Percentiles rank a stretch among this genome's conserved stretches.
These are phyloP conservation scores for Trachelus stipa DNA, from an alignment of 2,888 invertebrate genomes.

Conservation along the genomic window DNA sequence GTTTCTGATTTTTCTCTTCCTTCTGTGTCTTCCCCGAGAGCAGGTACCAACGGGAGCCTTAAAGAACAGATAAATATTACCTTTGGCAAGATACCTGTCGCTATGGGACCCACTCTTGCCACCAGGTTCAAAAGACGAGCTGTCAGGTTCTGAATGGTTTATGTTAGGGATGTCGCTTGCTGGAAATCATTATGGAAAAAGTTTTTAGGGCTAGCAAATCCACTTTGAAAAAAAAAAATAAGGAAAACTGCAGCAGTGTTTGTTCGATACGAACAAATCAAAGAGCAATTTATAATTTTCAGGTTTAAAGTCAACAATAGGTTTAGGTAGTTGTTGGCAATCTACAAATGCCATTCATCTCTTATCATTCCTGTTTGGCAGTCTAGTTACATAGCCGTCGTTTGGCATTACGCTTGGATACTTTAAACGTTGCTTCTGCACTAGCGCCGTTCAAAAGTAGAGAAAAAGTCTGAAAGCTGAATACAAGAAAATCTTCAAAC, in stretches of 20 bases:
- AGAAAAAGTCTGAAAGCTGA: background rate
- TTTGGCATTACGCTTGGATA: background rate
- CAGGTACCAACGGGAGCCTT: background rate
- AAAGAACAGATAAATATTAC: slow-evolving; percentile 19
- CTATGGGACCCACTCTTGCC: background rate
- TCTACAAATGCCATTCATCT: too few species aligned
- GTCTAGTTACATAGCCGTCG: too few species aligned
- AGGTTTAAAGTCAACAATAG: background rate
- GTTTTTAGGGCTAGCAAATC: background rate
- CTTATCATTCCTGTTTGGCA: too few species aligned
- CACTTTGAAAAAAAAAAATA: background rate
- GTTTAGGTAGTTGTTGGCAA: too few species aligned
- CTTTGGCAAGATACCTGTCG: slow-evolving; percentile 1
- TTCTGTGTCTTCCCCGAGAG: background rate
- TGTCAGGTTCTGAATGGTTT: background rate
- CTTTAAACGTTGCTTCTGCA: background rate
- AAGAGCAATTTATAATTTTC: background rate
- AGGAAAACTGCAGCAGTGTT: too few species aligned
- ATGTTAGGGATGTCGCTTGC: background rate
- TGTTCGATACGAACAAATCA: background rate
- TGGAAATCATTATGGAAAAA: background rate
- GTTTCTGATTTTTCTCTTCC: background rate
- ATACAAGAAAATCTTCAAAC: background rate
- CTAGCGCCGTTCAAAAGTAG: background rate
- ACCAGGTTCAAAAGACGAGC: background rate